These are phyloP conservation scores for Hippasteria phrygiana DNA, from an alignment of 53 echinoderm and acorn worm species.

Conservation along the genomic window DNA sequence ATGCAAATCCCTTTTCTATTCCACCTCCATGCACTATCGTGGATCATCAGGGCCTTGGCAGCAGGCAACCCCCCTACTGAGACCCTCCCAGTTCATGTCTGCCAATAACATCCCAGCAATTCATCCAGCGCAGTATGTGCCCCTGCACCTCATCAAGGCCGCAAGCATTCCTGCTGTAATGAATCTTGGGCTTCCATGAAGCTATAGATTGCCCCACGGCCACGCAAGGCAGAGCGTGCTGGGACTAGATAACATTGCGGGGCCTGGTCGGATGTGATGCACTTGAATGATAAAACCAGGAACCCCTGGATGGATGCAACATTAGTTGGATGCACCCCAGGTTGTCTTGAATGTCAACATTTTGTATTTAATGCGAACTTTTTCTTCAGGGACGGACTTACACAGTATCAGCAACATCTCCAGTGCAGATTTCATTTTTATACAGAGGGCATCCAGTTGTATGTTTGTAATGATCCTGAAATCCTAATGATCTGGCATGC, in stretches of 20 bases:
- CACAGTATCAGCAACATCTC: neutral
- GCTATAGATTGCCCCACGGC: neutral
- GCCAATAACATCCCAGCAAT: slow-evolving; percentile 13
- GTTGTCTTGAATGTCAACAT: slow-evolving; percentile 3
- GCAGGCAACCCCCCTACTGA: neutral
- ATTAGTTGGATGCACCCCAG: neutral
- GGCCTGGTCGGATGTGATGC: neutral
- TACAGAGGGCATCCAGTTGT: neutral
- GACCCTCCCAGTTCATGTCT: slow-evolving; percentile 5
- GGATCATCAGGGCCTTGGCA: neutral
- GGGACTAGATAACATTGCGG: neutral
- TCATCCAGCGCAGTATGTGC: slow-evolving; percentile 46
- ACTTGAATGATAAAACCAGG: neutral
- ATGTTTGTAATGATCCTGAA: no score
- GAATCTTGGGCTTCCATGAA: neutral
- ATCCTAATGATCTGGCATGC: no score
- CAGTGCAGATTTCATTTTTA: neutral
- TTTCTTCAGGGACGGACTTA: neutral
- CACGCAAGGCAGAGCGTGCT: neutral
- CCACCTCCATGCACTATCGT: neutral
- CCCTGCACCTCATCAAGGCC: neutral
- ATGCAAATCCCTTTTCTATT: no score
- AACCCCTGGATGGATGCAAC: neutral
- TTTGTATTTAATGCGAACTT: neutral
- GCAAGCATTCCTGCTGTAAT: neutral